Evolutionary conservation across 2,888 invertebrate genomes (phyloP), one percentile per base, ranked within the genome.

Genomic region (Criorhina ranunculi): DNA sequence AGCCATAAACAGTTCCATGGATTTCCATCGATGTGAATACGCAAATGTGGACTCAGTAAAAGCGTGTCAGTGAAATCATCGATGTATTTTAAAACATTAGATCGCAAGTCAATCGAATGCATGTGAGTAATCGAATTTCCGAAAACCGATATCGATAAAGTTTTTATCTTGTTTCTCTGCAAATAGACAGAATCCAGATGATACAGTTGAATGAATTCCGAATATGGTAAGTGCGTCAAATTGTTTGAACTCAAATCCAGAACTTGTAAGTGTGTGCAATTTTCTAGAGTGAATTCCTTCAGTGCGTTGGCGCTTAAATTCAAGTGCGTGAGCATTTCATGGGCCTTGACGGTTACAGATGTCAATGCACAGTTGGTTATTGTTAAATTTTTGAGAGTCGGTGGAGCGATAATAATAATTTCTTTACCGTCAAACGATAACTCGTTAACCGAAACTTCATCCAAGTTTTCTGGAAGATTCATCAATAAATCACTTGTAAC

Each of bases 1-100:
- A 91, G 53, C 91, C 91, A 91, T 76, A 89, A 87, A 35, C 91
- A 91, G 59, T 90, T 90, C 91, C 91, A 91, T 0, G 90, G 91
- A 88, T 91, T 91, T 1, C 79, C 88, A 83, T 91, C 90, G 70
- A 90, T 89, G 5, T 86, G 76, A 4, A 91, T 87, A n/a, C 87
- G 88, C 24, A 89, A 59, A 51, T 88, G 85, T 7, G 86, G 44
- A 80, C 69, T 15, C 1, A 62, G 7, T 44, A 12, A 19, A 44
- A 73, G 37, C 15, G 60, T 0, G 11, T 70, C 70, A 12, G 29
- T 75, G 5, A 80, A 24, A 31, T 77, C 81, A 35, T 59, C 40
- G 11, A 85, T 64, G n/a, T 66, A 40, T 2, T 88, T 86, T 8
- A 91, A 77, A 2, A 78, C 83, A 82, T 91, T 91, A 2, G 51